Evolutionary conservation across 2,888 invertebrate genomes (phyloP), one percentile per base, ranked within the genome.

Genomic region (Troglohyphantes excavatus): DNA sequence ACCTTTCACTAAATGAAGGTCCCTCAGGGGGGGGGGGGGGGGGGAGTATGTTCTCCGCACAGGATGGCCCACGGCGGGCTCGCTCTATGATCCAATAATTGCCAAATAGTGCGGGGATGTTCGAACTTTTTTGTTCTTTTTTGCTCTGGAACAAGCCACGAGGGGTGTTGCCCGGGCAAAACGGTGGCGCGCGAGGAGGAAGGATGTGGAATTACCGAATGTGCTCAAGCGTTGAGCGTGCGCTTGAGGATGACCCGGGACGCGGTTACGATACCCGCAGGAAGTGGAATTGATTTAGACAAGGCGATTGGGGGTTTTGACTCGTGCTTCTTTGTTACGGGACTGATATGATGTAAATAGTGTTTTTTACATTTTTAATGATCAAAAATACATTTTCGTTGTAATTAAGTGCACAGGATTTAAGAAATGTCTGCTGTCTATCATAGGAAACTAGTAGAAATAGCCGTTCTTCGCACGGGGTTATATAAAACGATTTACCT

Each of bases 121-220:
- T 21, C 23, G n/a, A 33, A n/a, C n/a, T 26, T 46, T 33, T 72
- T 72, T 72, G 9, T 59, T 68, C 39, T n/a, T 23, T 53, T 13
- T 3, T 13, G 5, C 5, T 33, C 5, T 6, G 3, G 5, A 33
- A 33, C 33, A 33, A 3, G 33, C 53, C 26, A 21, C 19, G 43
- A 89, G 75, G 90, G 84, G 84, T 78, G 84, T 89, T 83, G 43
- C 46, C 27, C 29, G 29, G 83, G 79, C 84, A 85, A 85, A 90
- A 84, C 84, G 84, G 65, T 67, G 72, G 78, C 90, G 78, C 90
- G 90, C 79, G 84, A 84, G 72, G 79, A 83, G 76, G 72, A 78
- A 79, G 75, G 76, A 68, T 67, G 65, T 21, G 61, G 78, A 67
- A 79, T 79, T 72, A 72, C 33, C 61, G 46, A 87, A 70, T 63